phyloP scores from a whole-genome alignment of 2,888 invertebrate genomes.

The Pachymerium ferrugineum region DNA sequence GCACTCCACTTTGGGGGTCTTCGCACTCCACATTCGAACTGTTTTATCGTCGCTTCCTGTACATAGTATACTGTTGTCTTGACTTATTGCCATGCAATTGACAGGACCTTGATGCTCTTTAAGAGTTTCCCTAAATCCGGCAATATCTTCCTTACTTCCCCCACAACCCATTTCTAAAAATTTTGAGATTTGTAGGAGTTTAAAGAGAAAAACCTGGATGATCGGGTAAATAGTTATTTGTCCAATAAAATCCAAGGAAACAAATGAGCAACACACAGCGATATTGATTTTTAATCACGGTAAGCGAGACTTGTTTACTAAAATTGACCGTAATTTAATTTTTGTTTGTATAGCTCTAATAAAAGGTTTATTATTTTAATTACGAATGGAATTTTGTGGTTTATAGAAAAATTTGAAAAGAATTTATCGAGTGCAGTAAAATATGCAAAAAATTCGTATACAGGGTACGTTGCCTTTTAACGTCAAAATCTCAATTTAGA shows the following conservation, averaged over 20 bases:
- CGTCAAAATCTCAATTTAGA: background rate
- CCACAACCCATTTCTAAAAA: constrained; percentile 31
- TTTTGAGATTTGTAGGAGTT: no score
- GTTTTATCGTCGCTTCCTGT: constrained; percentile 52
- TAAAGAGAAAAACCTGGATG: no score
- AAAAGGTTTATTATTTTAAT: no score
- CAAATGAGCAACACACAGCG: background rate
- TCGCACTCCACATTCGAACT: constrained; percentile 51
- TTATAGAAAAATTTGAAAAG: background rate
- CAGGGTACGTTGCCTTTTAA: background rate
- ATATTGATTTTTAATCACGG: background rate
- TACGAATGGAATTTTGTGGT: no score
- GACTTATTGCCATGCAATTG: constrained; percentile 52
- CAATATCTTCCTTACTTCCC: background rate
- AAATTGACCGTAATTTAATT: no score
- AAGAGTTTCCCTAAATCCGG: constrained; percentile 41
- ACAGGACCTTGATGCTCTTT: constrained; percentile 49
- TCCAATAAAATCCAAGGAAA: background rate
- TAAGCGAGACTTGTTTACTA: background rate
- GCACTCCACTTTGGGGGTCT: constrained; percentile 49
- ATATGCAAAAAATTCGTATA: background rate
- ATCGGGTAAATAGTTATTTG: no score
- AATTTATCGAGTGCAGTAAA: no score
- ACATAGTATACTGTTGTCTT: constrained; percentile 51
- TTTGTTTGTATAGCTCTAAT: no score